These are phyloP conservation scores for Drosophila dives DNA, from an alignment of 2,888 invertebrate genomes.

Conservation along the genomic window DNA sequence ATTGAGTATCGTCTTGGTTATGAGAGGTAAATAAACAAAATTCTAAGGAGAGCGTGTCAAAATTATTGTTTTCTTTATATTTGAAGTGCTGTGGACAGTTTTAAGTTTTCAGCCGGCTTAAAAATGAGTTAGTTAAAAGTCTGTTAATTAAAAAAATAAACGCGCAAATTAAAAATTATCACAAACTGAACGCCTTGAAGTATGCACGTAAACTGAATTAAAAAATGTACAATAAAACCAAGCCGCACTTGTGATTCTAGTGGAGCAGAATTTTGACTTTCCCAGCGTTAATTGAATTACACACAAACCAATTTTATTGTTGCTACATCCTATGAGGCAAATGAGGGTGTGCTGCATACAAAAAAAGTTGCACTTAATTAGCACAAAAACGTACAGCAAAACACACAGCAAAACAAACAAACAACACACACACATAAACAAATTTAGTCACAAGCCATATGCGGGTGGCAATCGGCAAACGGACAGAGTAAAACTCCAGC, in stretches of 20 bases:
- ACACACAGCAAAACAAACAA: conserved; percentile 28
- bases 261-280: neutral
- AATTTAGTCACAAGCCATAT: conserved; percentile 27
- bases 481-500: conserved; percentile 39
- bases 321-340: neutral
- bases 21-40: neutral
- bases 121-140: neutral
- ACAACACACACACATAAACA: conserved; percentile 2
- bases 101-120: neutral
- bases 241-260: conserved; percentile 6
- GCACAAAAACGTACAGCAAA: conserved; percentile 62
- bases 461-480: conserved; percentile 45
- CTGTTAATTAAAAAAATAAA: neutral
- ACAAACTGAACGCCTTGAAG: conserved; percentile 1
- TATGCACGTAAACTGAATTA: conserved; percentile 17
- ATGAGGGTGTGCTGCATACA: conserved; percentile 25
- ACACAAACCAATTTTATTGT: conserved; percentile 28
- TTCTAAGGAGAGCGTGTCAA: conserved; percentile 1
- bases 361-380: conserved; percentile 75
- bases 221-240: neutral
- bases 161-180: too few relatives aligned
- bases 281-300: conserved; percentile 66
- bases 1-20: neutral
- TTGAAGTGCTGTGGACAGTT: neutral
- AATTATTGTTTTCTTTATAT: neutral